Evolutionary conservation across 2,888 invertebrate genomes (phyloP), one percentile per base, ranked within the genome.

Genomic region (Gandaritis pyraliata): DNA sequence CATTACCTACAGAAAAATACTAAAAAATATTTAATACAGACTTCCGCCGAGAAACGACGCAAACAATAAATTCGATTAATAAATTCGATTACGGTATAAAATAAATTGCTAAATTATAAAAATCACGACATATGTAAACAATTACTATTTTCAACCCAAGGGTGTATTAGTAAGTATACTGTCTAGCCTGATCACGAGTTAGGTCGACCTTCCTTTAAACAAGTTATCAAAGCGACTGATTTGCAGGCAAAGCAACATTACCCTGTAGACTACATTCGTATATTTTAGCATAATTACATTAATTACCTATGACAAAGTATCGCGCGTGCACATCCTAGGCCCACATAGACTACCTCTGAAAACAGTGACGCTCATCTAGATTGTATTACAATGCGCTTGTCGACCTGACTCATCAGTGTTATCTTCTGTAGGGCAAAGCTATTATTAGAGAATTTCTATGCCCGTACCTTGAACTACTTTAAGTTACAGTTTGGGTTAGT

Each of bases 391-490:
- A 47, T 58, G 51, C 36, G 8, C 45, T 45, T 51, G 30, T 23
- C 43, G 4, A 43, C 15, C 18, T 66, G 61, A 68, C 45, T 65
- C 65, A 66, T 53, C 43, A 29, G 38, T 52, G 43, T 64, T 68
- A 70, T 70, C 66, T 70, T 62, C n/a, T 66, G 38, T 61, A 64
- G 66, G 39, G 16, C 68, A 52, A 61, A 57, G 46, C 48, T 58
- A 57, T 60, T 55, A 18, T 30, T 43, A 38, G 23, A 36, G 56
- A 51, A 55, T 53, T 68, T 58, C 36, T 48, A 61, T 23, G 51
- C 18, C 58, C 61, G 59, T 58, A 41, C 61, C 36, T 61, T 59
- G 16, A 54, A 54, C 50, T 15, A 38, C 13, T 12, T n/a, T 38
- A 7, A 12, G 1, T 13, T 8, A 47, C 47, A 45, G 23, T 5